Base-by-base conservation (phyloP, 2,113 vertebrate genomes). In the Pterophyllum scalare region DNA sequence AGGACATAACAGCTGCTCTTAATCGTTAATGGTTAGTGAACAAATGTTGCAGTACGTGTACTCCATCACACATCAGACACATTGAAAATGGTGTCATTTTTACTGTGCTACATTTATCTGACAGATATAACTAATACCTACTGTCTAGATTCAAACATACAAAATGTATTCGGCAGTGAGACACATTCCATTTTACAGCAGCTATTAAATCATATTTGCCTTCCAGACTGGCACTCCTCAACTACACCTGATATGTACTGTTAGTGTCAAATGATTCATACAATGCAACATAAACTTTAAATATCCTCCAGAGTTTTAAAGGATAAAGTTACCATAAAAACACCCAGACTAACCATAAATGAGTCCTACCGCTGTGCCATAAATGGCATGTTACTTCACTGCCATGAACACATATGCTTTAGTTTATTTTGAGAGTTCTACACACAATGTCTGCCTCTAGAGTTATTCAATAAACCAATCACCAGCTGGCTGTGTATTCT, bases 81-180 rank as follows among this genome's bases (percentile, higher is more conserved):
- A 31, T 3, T 31, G 43, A 28, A 72, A 72, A 72, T 11, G 46
- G 2, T 14, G 65, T 46, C 2, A 70, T 70, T 54, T 54, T 54
- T 54, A 54, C 19, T 20, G 17, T 20, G 19, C 17, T 54, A 20
- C 19, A 54, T 8, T 54, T 54, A 31, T 52, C 43, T 31, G 43
- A 52, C 6, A 67, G 12, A 20, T 52, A 72, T 19, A 52, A 52
- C 2, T 52, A 6, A 17, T 3, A n/a, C 17, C 46, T 14, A 72
- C 67, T n/a, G 0, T 54, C 3, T 52, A 54, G 26, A 54, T 72
- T 0, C 46, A 72, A 14, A 54, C 19, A 54, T 20, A 19, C 3
- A 72, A 31, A 33, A 72, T 52, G 19, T 31, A 52, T 5, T 0
- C 31, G 17, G 20, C 5, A 2, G 49, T 19, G 49, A 52, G 17